Evolutionary conservation across 2,113 vertebrate genomes (phyloP).

Genomic region (Mobula hypostoma): DNA sequence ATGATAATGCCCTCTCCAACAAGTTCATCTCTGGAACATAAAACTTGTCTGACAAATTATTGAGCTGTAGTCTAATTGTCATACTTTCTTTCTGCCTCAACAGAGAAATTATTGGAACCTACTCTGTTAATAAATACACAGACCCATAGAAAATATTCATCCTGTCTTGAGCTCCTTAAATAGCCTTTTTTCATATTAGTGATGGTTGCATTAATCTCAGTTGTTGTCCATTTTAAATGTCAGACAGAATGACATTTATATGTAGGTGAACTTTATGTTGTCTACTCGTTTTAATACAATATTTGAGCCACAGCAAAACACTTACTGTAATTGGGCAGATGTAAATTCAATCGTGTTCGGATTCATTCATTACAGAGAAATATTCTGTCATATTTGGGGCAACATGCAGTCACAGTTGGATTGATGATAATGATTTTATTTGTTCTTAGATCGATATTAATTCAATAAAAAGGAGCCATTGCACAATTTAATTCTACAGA

Average conservation of each 20-base stretch:
- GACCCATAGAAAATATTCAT: not conserved
- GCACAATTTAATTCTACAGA: not conserved
- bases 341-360: not conserved
- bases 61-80: not conserved
- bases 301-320: not conserved
- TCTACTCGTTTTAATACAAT: not conserved
- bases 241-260: not conserved
- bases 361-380: conserved; percentile 1
- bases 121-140: not conserved
- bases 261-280: not conserved
- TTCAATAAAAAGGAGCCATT: not conserved
- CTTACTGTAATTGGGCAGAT: not conserved
- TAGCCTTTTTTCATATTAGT: not conserved
- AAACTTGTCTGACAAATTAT: not conserved
- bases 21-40: not conserved
- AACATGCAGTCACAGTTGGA: not conserved
- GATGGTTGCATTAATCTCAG: too few species aligned
- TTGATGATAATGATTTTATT: conserved; percentile 26
- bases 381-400: not conserved
- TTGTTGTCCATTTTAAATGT: not conserved
- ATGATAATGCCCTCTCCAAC: not conserved
- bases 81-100: not conserved
- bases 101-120: not conserved
- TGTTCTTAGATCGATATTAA: not conserved
- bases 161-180: not conserved